These are phyloP conservation scores for Diarsia rubi DNA, from an alignment of 2,888 invertebrate species.

Conservation along the genomic window DNA sequence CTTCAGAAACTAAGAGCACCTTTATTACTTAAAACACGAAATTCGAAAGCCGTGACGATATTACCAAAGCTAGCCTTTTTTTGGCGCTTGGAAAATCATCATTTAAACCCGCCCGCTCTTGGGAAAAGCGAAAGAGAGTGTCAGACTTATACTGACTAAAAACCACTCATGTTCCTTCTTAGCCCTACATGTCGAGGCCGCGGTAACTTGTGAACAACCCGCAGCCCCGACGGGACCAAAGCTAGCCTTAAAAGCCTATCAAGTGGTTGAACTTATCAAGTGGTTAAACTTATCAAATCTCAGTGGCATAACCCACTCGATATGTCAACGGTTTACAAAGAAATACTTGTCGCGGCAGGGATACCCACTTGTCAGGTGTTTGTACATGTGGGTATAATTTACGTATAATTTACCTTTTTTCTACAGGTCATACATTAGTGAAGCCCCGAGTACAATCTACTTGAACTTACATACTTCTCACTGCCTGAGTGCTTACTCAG, in stretches of 20 bases:
- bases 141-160: no score
- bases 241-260: background rate
- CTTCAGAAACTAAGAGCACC: background rate
- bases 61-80: background rate
- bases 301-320: slow-evolving; percentile 11
- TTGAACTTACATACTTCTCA: slow-evolving; percentile 14
- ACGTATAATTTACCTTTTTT: slow-evolving; percentile 18
- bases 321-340: slow-evolving; percentile 14
- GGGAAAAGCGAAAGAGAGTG: no score
- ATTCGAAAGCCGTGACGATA: background rate
- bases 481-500: background rate
- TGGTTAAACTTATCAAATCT: background rate
- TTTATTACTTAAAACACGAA: background rate
- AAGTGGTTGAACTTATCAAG: background rate
- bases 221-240: no score
- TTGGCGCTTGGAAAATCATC: no score
- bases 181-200: no score
- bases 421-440: slow-evolving; percentile 6
- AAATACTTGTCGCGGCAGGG: slow-evolving; percentile 3
- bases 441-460: slow-evolving; percentile 28
- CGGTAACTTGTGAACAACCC: no score
- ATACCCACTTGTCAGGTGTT: slow-evolving; percentile 27
- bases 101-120: no score
- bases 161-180: no score
- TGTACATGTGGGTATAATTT: background rate